Conservation (phyloP, 2,113 vertebrate genomes). For the Xenopus tropicalis region UCB_Xtro_10.0 CM004450.2:89709501-89710000, state of each 20-base stretch:
- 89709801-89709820: constrained; percentile 57
- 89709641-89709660: neutral
- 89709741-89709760: constrained; percentile 58
- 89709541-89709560: constrained; percentile 1
- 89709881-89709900: constrained; percentile 50
- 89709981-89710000: constrained; percentile 45
- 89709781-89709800: constrained; percentile 62
- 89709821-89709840: constrained; percentile 49
- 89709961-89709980: constrained; percentile 42
- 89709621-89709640: constrained; percentile 7
- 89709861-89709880: constrained; percentile 59
- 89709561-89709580: constrained; percentile 5
- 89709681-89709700: constrained; percentile 45
- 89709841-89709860: constrained; percentile 57
- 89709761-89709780: constrained; percentile 50
- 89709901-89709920: constrained; percentile 33
- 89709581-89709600: constrained; percentile 7
- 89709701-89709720: constrained; percentile 57
- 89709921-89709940: constrained; percentile 38
- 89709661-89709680: constrained; percentile 19
- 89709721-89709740: constrained; percentile 52
- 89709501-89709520: neutral
- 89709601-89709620: constrained; percentile 27
- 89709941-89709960: constrained; percentile 47
- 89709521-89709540: neutral